Percentiles rank a stretch among this genome's conserved stretches.
Conservation (phyloP, 1,140 invertebrate species). For the Periplaneta americana region DNA sequence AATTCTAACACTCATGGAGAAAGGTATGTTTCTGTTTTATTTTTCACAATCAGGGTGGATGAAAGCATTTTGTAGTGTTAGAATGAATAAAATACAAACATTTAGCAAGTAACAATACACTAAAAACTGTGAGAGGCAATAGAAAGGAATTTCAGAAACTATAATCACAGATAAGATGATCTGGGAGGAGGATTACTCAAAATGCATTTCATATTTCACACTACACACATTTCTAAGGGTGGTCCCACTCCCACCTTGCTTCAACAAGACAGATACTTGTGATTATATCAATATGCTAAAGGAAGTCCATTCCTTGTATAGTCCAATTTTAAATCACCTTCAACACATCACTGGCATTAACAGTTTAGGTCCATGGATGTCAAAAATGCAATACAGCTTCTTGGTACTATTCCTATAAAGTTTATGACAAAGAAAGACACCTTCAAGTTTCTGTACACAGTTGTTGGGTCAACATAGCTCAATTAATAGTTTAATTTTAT, state of each 20-base stretch:
- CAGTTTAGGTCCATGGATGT: not conserved
- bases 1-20: slow-evolving; percentile 1
- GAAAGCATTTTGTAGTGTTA: slow-evolving; percentile 10
- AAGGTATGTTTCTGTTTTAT: slow-evolving; percentile 6
- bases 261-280: not conserved
- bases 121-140: slow-evolving; percentile 15
- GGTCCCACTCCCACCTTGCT: slow-evolving; percentile 11
- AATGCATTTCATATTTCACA: slow-evolving; percentile 9
- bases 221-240: slow-evolving; percentile 14
- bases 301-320: not conserved
- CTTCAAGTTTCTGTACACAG: not conserved
- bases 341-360: not conserved
- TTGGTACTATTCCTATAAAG: not conserved
- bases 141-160: slow-evolving; percentile 7
- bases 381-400: not conserved
- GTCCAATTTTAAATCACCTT: not conserved
- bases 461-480: not conserved
- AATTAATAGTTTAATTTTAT: not conserved
- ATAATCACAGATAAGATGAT: slow-evolving; percentile 15
- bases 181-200: slow-evolving; percentile 3
- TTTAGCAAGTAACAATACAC: slow-evolving; percentile 12
- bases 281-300: not conserved
- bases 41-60: slow-evolving; percentile 15
- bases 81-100: slow-evolving; percentile 16
- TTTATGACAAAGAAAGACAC: not conserved